A percentile compares a stretch with the other conserved stretches of the same genome.
Evolutionary conservation across 2,113 vertebrate species (phyloP).

Genomic region (Myotis yumanensis): DNA sequence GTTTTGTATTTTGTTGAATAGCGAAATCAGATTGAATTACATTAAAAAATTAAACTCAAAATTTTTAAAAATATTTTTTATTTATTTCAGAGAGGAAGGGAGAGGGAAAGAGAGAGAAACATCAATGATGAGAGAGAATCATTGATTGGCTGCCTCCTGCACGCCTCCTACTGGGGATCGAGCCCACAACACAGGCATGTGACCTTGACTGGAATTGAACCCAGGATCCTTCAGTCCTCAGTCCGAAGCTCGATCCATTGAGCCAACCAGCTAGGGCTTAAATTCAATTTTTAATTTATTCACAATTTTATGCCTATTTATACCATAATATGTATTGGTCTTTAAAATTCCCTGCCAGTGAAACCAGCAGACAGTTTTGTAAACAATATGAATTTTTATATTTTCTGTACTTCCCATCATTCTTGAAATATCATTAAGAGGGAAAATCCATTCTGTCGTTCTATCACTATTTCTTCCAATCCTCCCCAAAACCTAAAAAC

Average conservation of each 20-base stretch:
- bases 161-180: too few relatives aligned
- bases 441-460: neutral
- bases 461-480: neutral
- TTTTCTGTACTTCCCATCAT: neutral
- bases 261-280: neutral
- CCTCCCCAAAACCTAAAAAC: neutral
- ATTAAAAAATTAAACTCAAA: neutral
- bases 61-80: too few relatives aligned
- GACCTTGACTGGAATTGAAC: too few relatives aligned
- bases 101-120: too few relatives aligned
- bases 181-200: too few relatives aligned
- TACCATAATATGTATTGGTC: neutral
- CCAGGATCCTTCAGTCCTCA: too few relatives aligned
- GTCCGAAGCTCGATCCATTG: too few relatives aligned
- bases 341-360: conserved; percentile 4
- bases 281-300: conserved; percentile 4
- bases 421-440: neutral
- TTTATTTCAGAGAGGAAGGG: too few relatives aligned
- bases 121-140: too few relatives aligned
- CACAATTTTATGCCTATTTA: neutral
- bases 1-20: neutral
- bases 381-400: neutral
- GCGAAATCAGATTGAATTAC: neutral
- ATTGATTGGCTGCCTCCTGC: too few relatives aligned
- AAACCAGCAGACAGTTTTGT: neutral